Conservation (phyloP, 2,888 invertebrate genomes). For the Leucoptera coffeella region DNA sequence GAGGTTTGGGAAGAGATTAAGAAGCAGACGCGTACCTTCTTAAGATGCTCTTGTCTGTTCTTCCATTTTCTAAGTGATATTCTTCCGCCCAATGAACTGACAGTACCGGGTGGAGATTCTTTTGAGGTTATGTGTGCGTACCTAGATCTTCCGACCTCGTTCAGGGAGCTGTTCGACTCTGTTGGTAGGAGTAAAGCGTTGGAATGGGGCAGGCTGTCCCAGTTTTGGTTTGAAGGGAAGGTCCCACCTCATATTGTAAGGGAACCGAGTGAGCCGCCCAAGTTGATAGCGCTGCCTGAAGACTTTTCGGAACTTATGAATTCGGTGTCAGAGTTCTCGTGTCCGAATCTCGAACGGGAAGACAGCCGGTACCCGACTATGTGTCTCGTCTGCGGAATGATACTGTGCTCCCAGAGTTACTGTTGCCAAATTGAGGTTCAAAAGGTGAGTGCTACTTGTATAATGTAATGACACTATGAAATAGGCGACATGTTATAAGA, state of each 20-base stretch:
- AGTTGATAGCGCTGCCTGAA: slow-evolving; percentile 72
- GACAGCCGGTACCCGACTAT: slow-evolving; percentile 94
- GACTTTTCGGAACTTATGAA: slow-evolving; percentile 98
- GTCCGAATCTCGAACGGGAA: slow-evolving; percentile 86
- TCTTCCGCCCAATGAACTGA: slow-evolving; percentile 67
- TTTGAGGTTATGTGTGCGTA: slow-evolving; percentile 85
- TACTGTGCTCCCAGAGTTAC: slow-evolving; percentile 96
- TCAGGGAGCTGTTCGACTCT: slow-evolving; percentile 56
- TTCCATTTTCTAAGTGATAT: slow-evolving; percentile 90
- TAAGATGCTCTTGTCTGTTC: slow-evolving; percentile 85
- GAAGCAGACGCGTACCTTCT: slow-evolving; percentile 64
- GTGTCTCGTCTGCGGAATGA: slow-evolving; percentile 92
- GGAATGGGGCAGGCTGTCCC: slow-evolving; percentile 51
- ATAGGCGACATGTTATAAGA: too few species aligned
- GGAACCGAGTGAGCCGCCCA: slow-evolving; percentile 61
- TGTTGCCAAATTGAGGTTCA: slow-evolving; percentile 90
- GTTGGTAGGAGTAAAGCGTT: slow-evolving; percentile 41
- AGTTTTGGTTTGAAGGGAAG: slow-evolving; percentile 24
- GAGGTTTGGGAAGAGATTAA: slow-evolving; percentile 57
- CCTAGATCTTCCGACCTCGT: slow-evolving; percentile 65
- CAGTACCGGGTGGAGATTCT: slow-evolving; percentile 64
- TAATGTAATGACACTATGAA: too few species aligned
- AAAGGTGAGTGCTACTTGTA: slow-evolving; percentile 34
- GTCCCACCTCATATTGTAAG: slow-evolving; percentile 32
- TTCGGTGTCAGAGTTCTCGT: slow-evolving; percentile 86